Percentiles rank a stretch among this genome's conserved stretches.
phyloP scores from a whole-genome alignment of 2,113 vertebrate genomes.

The Phycodurus eques region DNA sequence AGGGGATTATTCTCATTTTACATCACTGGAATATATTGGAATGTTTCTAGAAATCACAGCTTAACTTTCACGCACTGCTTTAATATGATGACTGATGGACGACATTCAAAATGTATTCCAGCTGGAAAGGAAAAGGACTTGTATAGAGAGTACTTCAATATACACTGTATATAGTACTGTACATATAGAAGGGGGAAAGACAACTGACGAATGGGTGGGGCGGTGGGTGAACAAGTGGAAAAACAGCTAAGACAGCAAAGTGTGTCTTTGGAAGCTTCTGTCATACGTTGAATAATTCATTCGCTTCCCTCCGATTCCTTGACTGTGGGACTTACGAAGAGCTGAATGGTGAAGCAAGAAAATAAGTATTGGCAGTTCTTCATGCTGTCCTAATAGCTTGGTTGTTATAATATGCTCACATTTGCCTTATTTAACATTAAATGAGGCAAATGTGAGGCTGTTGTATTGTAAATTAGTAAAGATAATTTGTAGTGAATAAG shows the following conservation, averaged over 20 bases:
- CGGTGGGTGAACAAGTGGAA: slow-evolving; percentile 26
- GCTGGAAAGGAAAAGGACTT: neutral
- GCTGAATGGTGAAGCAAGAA: slow-evolving; percentile 18
- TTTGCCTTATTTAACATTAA: neutral
- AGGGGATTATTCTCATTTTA: neutral
- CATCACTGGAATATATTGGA: neutral
- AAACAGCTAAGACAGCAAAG: slow-evolving; percentile 58
- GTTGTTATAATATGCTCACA: neutral
- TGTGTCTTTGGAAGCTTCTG: slow-evolving; percentile 40
- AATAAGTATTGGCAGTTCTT: neutral
- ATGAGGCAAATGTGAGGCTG: neutral
- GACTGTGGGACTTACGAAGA: slow-evolving; percentile 45
- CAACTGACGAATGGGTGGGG: neutral
- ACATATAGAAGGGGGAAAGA: slow-evolving; percentile 2
- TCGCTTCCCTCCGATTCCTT: slow-evolving; percentile 29
- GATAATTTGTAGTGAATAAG: neutral
- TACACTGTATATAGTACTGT: neutral
- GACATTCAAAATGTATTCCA: neutral
- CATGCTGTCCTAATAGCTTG: neutral
- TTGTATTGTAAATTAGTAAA: neutral
- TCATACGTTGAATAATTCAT: slow-evolving; percentile 63
- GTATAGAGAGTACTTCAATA: too few species aligned
- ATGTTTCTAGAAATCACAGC: slow-evolving; percentile 4
- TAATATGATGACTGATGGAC: neutral
- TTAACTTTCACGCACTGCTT: neutral